Evolutionary conservation across 2,113 vertebrate species (phyloP).

Genomic region (Hippocampus comes): DNA sequence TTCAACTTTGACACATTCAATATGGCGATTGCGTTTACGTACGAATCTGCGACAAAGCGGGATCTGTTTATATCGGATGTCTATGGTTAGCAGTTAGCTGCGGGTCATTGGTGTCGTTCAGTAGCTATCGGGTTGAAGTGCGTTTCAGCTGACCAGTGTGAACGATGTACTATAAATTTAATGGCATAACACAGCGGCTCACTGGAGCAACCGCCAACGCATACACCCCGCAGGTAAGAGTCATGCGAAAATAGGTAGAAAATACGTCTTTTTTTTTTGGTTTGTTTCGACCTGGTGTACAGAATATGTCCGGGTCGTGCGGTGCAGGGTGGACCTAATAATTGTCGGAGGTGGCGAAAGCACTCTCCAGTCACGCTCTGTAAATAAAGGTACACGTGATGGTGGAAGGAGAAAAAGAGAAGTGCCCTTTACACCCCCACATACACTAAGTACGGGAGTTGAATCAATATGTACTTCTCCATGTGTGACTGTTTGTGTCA

Average conservation of each 20-base stretch:
- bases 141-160: neutral
- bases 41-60: neutral
- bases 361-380: too few species aligned
- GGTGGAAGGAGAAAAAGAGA: too few species aligned
- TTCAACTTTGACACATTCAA: neutral
- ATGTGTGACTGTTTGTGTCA: too few species aligned
- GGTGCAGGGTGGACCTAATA: too few species aligned
- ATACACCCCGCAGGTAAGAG: conserved; percentile 20
- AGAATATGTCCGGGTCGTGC: too few species aligned
- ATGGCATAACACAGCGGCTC: conserved; percentile 22
- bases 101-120: neutral
- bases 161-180: conserved; percentile 21
- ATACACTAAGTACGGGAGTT: too few species aligned
- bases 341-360: too few species aligned
- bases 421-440: too few species aligned
- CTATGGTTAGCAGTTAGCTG: neutral
- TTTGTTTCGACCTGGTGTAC: too few species aligned
- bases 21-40: neutral
- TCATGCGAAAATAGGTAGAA: neutral
- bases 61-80: neutral
- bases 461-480: too few species aligned
- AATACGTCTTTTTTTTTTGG: neutral
- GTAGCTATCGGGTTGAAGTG: neutral
- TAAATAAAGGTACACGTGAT: too few species aligned
- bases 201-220: conserved; percentile 7